Percentiles rank a stretch among this genome's conserved stretches.
Conservation (phyloP, 1,140 invertebrate species). For the Hypothenemus hampei region DNA sequence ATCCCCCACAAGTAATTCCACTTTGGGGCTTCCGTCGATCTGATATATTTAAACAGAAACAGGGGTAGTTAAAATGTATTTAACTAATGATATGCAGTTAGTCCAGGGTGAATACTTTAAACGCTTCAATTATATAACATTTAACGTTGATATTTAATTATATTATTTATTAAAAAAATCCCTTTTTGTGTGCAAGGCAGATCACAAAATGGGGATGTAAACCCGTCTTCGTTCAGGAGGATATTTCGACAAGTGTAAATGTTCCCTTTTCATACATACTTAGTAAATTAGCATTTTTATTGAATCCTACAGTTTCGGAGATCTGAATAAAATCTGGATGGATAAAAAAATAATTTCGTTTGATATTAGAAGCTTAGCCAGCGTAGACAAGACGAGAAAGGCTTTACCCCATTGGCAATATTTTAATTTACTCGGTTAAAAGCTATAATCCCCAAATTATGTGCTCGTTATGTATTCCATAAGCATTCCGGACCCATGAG, state of each 20-base stretch:
- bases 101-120: no score
- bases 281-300: constrained; percentile 45
- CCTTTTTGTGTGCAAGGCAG: no score
- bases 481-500: background rate
- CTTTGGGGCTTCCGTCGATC: constrained; percentile 5
- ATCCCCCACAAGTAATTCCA: constrained; percentile 10
- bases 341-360: constrained; percentile 43
- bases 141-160: no score
- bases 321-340: constrained; percentile 43
- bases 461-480: constrained; percentile 22
- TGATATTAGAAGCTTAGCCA: no score
- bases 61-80: background rate
- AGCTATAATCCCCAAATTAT: constrained; percentile 27
- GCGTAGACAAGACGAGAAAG: no score
- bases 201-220: no score
- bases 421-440: constrained; percentile 25
- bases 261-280: constrained; percentile 42
- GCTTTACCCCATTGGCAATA: no score
- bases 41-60: constrained; percentile 1
- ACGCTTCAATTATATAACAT: no score
- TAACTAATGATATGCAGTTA: no score
- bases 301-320: constrained; percentile 43
- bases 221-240: no score
- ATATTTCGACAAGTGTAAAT: constrained; percentile 44
- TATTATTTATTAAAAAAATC: no score